A percentile compares a stretch with the other conserved stretches of the same genome.
Evolutionary conservation across 2,113 vertebrate species (phyloP).

Genomic region (Alethe diademata): DNA sequence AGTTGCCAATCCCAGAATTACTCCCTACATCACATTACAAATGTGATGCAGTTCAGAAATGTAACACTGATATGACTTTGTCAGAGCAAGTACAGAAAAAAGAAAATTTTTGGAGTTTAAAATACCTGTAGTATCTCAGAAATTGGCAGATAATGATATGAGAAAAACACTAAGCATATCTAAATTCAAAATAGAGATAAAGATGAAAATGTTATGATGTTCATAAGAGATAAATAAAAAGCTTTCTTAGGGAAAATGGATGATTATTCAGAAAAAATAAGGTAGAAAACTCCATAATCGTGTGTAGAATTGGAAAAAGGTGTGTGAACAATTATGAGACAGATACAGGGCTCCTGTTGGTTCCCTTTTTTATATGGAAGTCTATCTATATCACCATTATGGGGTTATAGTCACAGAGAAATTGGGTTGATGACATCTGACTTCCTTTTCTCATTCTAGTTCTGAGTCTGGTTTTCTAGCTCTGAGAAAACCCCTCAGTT

Average conservation of each 20-base stretch:
- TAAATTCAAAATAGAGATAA: neutral
- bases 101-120: neutral
- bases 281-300: neutral
- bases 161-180: neutral
- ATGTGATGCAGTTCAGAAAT: neutral
- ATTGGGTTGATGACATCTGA: neutral
- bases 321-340: neutral
- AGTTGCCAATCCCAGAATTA: neutral
- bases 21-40: neutral
- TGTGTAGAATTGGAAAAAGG: neutral
- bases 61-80: neutral
- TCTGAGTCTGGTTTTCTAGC: neutral
- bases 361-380: neutral
- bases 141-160: neutral
- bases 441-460: neutral
- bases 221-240: slow-evolving; percentile 24
- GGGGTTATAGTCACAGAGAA: neutral
- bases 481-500: neutral
- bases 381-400: neutral
- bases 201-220: slow-evolving; percentile 5
- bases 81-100: neutral
- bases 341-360: neutral
- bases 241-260: slow-evolving; percentile 10
- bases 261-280: neutral
- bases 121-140: neutral